A percentile compares a stretch with the other conserved stretches of the same genome.
These are phyloP conservation scores for Tridacna crocea DNA, from an alignment of 2,888 invertebrate genomes.

Conservation along the genomic window DNA sequence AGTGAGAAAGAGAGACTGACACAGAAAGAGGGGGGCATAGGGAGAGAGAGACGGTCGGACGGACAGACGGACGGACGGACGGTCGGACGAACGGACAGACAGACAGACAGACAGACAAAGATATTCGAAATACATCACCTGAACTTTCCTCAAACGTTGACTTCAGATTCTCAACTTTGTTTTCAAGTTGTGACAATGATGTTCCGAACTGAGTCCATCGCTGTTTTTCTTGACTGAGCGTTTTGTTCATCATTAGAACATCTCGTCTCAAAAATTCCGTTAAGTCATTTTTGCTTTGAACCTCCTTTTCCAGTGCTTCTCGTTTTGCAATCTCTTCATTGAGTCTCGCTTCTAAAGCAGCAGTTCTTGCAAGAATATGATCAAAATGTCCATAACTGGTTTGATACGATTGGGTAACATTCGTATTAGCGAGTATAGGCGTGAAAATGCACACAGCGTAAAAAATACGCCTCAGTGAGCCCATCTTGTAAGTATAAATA, in stretches of 20 bases:
- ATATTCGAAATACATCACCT: neutral
- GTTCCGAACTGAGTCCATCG: neutral
- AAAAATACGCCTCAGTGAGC: neutral
- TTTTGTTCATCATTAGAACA: conserved; percentile 16
- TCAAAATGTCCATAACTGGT: neutral
- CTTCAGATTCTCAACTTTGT: neutral
- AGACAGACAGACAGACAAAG: neutral
- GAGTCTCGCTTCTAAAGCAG: neutral
- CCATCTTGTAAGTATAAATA: neutral
- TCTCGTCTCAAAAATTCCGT: conserved; percentile 28
- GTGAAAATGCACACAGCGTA: neutral
- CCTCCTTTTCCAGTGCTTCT: conserved; percentile 19
- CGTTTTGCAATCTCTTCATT: conserved; percentile 21
- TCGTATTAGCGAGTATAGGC: no score
- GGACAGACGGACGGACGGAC: no score
- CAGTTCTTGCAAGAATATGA: neutral
- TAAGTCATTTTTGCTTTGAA: conserved; percentile 33
- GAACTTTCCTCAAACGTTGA: conserved; percentile 5
- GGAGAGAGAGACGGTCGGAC: no score
- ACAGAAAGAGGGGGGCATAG: no score
- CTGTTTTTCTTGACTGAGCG: conserved; percentile 1
- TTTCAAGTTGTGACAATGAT: neutral
- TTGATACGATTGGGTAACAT: no score
- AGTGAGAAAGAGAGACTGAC: no score
- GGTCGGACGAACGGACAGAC: no score